These are phyloP conservation scores for Xyrichtys novacula DNA, from an alignment of 2,797 vertebrate species.

Conservation along the genomic window DNA sequence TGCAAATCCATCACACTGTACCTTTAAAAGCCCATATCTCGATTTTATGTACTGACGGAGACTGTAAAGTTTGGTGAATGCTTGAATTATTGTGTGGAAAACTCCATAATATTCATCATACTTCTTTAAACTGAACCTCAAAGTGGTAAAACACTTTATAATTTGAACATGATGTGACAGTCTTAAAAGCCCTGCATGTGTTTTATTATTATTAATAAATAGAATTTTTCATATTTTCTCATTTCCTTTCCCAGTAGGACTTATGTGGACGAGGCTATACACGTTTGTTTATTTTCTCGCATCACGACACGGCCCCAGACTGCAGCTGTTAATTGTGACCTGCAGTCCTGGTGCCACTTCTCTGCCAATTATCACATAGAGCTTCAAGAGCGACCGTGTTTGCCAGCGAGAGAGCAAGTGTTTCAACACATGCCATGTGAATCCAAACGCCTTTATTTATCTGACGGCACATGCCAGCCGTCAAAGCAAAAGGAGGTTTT, in stretches of 20 bases:
- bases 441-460: neutral
- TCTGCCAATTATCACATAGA: slow-evolving; percentile 27
- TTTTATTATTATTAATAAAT: slow-evolving; percentile 4
- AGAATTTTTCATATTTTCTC: neutral
- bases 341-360: slow-evolving; percentile 3
- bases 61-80: too few relatives aligned
- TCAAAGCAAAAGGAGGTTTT: slow-evolving; percentile 21
- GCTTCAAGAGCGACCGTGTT: neutral
- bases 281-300: slow-evolving; percentile 17
- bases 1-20: too few relatives aligned
- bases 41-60: too few relatives aligned
- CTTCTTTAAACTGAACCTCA: too few relatives aligned
- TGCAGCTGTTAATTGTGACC: slow-evolving; percentile 26
- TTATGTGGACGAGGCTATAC: neutral
- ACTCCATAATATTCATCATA: too few relatives aligned
- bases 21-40: too few relatives aligned
- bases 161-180: neutral
- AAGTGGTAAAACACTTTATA: too few relatives aligned
- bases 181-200: neutral
- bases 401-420: neutral
- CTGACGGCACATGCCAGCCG: neutral
- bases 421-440: slow-evolving; percentile 8
- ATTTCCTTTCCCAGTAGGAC: neutral
- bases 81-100: too few relatives aligned
- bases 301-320: slow-evolving; percentile 10